These are phyloP conservation scores for Sitophilus oryzae DNA, from an alignment of 1,140 invertebrate genomes.

Conservation along the genomic window DNA sequence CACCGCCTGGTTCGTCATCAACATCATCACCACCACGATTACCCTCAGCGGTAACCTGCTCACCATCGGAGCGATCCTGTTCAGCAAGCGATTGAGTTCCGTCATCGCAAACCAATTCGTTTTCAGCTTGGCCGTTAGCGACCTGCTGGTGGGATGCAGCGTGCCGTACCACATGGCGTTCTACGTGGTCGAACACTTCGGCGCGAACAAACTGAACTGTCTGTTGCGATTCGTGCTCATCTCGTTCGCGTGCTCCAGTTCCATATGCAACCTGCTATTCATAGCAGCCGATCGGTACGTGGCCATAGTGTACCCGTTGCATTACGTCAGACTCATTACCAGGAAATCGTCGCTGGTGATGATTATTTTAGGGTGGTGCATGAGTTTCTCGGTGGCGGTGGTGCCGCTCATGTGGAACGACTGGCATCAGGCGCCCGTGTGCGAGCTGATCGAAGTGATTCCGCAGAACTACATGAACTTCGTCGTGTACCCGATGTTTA, in stretches of 20 bases:
- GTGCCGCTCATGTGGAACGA: slow-evolving; percentile 68
- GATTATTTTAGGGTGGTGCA: slow-evolving; percentile 57
- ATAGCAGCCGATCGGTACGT: slow-evolving; percentile 79
- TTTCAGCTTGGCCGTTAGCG: slow-evolving; percentile 65
- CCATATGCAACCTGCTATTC: slow-evolving; percentile 74
- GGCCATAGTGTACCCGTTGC: slow-evolving; percentile 75
- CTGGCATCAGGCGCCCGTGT: slow-evolving; percentile 45
- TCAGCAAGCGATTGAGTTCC: slow-evolving; percentile 57
- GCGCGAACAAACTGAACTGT: slow-evolving; percentile 53
- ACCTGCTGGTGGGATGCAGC: slow-evolving; percentile 64
- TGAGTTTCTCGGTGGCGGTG: slow-evolving; percentile 55
- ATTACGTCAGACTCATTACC: slow-evolving; percentile 64
- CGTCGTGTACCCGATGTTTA: slow-evolving; percentile 61
- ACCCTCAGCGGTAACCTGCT: slow-evolving; percentile 66
- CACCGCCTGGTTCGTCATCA: slow-evolving; percentile 53
- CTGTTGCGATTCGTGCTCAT: slow-evolving; percentile 65
- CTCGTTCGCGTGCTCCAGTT: slow-evolving; percentile 64
- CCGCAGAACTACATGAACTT: slow-evolving; percentile 57
- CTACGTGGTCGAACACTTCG: slow-evolving; percentile 55
- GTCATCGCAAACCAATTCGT: slow-evolving; percentile 67
- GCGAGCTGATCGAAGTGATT: slow-evolving; percentile 41
- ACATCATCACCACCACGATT: slow-evolving; percentile 56
- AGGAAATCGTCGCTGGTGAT: slow-evolving; percentile 53
- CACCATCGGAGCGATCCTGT: slow-evolving; percentile 62
- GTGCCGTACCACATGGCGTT: slow-evolving; percentile 69